These are phyloP conservation scores for Eledone cirrhosa DNA, from an alignment of 2,888 invertebrate genomes.

Conservation along the genomic window DNA sequence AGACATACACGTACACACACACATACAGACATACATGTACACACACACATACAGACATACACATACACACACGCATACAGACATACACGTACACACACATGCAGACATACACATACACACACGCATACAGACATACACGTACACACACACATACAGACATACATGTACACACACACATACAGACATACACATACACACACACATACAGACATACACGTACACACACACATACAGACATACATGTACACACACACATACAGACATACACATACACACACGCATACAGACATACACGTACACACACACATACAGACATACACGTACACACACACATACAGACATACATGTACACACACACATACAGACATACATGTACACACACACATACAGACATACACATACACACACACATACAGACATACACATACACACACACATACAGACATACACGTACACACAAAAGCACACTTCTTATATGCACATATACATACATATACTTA, in stretches of 20 bases:
- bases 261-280: background rate
- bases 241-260: background rate
- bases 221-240: background rate
- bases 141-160: background rate
- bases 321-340: background rate
- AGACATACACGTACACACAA: background rate
- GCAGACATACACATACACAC: background rate
- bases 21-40: background rate
- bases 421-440: background rate
- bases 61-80: background rate
- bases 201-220: background rate
- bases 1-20: background rate
- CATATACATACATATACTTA: background rate
- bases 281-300: background rate
- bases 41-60: background rate
- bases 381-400: background rate
- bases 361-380: background rate
- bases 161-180: background rate
- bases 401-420: background rate
- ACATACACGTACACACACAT: background rate
- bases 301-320: too few relatives aligned
- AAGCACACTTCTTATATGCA: background rate
- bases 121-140: background rate
- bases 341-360: background rate
- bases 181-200: background rate